These are phyloP conservation scores for Himalopsyche kuldschensis DNA, from an alignment of 2,888 invertebrate species.

Conservation along the genomic window DNA sequence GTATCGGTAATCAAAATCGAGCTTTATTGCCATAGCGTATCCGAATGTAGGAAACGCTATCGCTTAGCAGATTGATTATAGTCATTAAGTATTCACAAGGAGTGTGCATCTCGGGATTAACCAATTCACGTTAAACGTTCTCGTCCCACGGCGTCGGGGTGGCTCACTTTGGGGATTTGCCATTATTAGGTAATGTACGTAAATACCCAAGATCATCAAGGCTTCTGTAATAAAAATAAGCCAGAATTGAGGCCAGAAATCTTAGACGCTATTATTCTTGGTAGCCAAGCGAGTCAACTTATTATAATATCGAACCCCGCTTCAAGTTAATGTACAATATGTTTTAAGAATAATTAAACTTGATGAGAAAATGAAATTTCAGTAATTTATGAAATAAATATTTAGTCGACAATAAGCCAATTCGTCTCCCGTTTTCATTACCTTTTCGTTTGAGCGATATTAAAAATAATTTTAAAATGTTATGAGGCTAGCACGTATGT, in stretches of 20 bases:
- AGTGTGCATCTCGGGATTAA: conserved; percentile 1
- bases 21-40: not conserved
- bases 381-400: too few relatives aligned
- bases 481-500: too few relatives aligned
- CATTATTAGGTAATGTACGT: not conserved
- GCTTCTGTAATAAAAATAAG: not conserved
- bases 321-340: not conserved
- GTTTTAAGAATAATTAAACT: too few relatives aligned
- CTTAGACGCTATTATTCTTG: not conserved
- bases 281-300: not conserved
- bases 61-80: conserved; percentile 12
- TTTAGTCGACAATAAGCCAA: too few relatives aligned
- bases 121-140: not conserved
- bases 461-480: too few relatives aligned
- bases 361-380: too few relatives aligned
- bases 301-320: not conserved
- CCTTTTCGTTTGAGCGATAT: too few relatives aligned
- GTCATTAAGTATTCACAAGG: conserved; percentile 18
- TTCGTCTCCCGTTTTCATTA: too few relatives aligned
- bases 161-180: not conserved
- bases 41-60: not conserved
- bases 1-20: not conserved
- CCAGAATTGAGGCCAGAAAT: not conserved
- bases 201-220: not conserved
- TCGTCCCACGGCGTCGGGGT: not conserved